Evolutionary conservation across 2,888 invertebrate genomes (phyloP), one percentile per base, ranked within the genome.

Genomic region (Lydus trimaculatus): DNA sequence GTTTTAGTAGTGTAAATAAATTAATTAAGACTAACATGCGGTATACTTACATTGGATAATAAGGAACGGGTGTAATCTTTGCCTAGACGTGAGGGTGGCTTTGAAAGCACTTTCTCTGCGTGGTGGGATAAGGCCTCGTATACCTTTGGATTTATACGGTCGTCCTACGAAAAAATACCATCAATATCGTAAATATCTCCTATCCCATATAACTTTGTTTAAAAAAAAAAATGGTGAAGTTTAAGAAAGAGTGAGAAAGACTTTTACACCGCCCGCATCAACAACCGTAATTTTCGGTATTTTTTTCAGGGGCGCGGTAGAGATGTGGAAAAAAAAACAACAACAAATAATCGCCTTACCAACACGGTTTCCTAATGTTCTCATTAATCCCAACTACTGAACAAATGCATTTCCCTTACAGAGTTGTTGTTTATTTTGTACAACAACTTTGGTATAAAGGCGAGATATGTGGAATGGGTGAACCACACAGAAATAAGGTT

Each of bases 91-190:
- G 76, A 72, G 28, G 76, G 69, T 59, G 81, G 79, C 65, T 80
- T 76, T 61, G 78, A 76, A 64, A 84, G 76, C 43, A 84, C 80
- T 75, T 80, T 81, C 28, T 77, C 76, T 5, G 78, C 84, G 71
- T 82, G 80, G 28, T 75, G 76, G 56, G 80, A 78, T 64, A 84
- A 73, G 20, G 80, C 83, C 69, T 77, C 76, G 66, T 79, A 79
- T 23, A 79, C 78, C 69, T 75, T 75, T 31, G 80, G 77, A 75
- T 79, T 80, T 60, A 78, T 74, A 63, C 71, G 69, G 67, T 76
- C 73, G 25, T 77, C 79, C 81, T 82, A 67, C 66, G 76, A 20
- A 48, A 48, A 20, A 52, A 69, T 48, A 69, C 58, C 64, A 70
- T 66, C 70, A 70, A 70, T 66, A 64, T 69, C 65, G 36, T 63